phyloP scores from a whole-genome alignment of 1,140 invertebrate genomes.

The Hyles vespertilio region DNA sequence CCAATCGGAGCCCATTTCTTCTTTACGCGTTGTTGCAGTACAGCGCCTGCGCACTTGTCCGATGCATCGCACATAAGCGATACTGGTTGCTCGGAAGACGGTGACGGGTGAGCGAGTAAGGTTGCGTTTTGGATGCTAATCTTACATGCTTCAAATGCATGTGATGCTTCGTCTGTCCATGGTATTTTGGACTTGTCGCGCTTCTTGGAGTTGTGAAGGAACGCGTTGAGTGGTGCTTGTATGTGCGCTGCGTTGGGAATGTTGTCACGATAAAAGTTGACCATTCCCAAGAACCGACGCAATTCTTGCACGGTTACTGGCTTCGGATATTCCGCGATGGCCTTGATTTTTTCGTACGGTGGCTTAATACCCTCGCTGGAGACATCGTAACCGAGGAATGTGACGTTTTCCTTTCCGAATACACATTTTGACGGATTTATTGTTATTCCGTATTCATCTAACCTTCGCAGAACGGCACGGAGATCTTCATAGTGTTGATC shows the following conservation, averaged over 20 bases:
- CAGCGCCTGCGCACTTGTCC: conserved; percentile 6
- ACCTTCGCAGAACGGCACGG: conserved; percentile 19
- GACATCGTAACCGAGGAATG: conserved; percentile 4
- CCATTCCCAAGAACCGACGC: conserved; percentile 44
- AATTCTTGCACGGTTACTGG: conserved; percentile 28
- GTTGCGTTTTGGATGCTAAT: conserved; percentile 32
- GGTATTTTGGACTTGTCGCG: conserved; percentile 12
- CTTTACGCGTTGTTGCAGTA: conserved; percentile 13
- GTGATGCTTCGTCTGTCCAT: conserved; percentile 32
- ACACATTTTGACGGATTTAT: conserved; percentile 9
- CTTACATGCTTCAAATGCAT: conserved; percentile 55
- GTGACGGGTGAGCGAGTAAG: conserved; percentile 28
- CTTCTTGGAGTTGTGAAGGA: conserved; percentile 34
- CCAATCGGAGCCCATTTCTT: conserved; percentile 10
- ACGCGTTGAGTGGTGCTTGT: conserved; percentile 29
- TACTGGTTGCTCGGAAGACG: too few relatives aligned
- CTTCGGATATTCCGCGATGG: conserved; percentile 23
- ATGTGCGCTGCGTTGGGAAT: conserved; percentile 25
- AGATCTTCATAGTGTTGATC: conserved; percentile 41
- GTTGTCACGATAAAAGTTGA: conserved; percentile 39
- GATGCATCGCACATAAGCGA: conserved; percentile 11
- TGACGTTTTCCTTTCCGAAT: neutral
- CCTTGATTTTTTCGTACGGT: conserved; percentile 16
- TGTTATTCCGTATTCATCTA: conserved; percentile 23
- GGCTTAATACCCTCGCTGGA: neutral